Conservation (phyloP, 2,113 vertebrate genomes). For the Podarcis muralis region DNA sequence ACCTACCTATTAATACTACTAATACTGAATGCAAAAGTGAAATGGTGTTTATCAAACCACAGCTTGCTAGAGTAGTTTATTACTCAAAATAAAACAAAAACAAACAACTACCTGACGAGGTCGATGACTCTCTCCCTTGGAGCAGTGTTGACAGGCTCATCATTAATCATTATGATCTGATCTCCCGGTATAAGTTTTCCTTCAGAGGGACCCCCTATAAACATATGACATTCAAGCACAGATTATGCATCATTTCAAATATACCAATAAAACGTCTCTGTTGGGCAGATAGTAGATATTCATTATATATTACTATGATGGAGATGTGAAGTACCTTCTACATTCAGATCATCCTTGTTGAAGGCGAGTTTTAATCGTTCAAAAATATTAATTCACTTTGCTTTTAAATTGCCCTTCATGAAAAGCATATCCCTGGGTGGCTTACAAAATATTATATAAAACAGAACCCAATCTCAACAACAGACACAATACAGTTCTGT, state of each 20-base stretch:
- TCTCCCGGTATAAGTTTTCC: slow-evolving; percentile 95
- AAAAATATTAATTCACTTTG: background rate
- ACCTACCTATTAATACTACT: background rate
- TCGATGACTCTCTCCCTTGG: slow-evolving; percentile 97
- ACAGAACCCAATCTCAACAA: too few relatives aligned
- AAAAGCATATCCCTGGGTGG: too few relatives aligned
- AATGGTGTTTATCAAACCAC: background rate
- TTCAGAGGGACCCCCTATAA: slow-evolving; percentile 94
- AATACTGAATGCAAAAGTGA: background rate
- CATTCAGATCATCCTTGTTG: background rate
- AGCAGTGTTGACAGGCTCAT: slow-evolving; percentile 93
- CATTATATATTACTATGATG: rapidly evolving
- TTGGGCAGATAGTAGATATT: background rate
- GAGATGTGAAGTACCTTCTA: background rate
- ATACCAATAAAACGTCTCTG: background rate
- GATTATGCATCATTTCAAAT: slow-evolving; percentile 45
- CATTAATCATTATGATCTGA: slow-evolving; percentile 99
- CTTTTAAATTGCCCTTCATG: too few relatives aligned
- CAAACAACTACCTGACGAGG: slow-evolving; percentile 91
- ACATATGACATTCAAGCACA: slow-evolving; percentile 47
- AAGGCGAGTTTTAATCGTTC: background rate
- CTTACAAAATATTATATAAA: too few relatives aligned
- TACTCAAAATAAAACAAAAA: background rate
- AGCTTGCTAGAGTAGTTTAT: background rate
- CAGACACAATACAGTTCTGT: too few relatives aligned